Base-by-base conservation (phyloP, 2,113 vertebrate genomes). In the Lophotis ruficrista region DNA sequence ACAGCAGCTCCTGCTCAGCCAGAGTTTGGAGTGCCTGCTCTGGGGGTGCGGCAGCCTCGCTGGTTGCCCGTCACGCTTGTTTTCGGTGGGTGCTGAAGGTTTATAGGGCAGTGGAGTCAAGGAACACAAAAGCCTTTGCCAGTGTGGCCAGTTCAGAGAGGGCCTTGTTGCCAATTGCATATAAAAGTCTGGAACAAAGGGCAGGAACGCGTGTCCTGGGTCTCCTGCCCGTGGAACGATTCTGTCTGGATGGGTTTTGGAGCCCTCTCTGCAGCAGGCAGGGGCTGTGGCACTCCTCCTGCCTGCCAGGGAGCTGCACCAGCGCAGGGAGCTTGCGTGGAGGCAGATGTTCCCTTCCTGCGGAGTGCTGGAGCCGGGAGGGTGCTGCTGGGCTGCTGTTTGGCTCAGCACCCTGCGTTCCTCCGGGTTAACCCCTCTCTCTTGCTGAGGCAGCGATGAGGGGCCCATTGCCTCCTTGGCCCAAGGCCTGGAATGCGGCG, bases 401-500 rank as follows among this genome's bases (percentile, higher is more conserved):
- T 84, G 94, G 94, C 95, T 88, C 75, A 30, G 66, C n/a, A 37
- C 6, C 84, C 62, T 41, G 27, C 84, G 35, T 93, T 94, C 87
- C 78, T 84, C 73, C 30, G 48, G 50, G 41, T 84, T 84, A 87
- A 91, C 87, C 84, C 87, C 66, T 71, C 27, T 47, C 27, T 45
- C 73, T 94, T 47, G 85, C 54, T 11, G 69, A 27, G 71, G 69
- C 3, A 1, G 21, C 24, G 45, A 9, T 45, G 81, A 51, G 83
- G 69, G 91, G 70, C 84, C 68, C 65, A 2, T 84, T 47, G 64
- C 93, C 93, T 94, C 70, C 61, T 89, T 93, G 93, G 90, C 94
- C 81, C 65, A 15, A 83, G 89, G 93, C 73, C 95, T 93, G 80
- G 69, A 43, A 66, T 90, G 93, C 94, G 61, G 57, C 35, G 76